Evolutionary conservation across 2,888 invertebrate species (phyloP).

Genomic region (Ganaspis brasiliensis): DNA sequence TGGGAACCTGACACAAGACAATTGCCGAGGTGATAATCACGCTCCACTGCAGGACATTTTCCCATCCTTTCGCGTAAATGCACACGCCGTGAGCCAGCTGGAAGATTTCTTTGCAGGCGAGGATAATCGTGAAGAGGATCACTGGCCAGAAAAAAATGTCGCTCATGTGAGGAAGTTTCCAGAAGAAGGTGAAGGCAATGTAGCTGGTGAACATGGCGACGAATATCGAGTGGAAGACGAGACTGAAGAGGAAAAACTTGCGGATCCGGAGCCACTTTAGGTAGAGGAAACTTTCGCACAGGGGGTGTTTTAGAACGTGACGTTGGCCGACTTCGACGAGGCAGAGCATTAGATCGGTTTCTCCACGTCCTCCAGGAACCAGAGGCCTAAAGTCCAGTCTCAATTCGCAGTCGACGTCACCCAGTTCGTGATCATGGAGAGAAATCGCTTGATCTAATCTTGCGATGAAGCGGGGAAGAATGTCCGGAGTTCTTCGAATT

Average conservation of each 20-base stretch:
- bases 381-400: conserved; percentile 84
- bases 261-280: conserved; percentile 92
- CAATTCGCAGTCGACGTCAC: conserved; percentile 92
- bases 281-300: conserved; percentile 92
- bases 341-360: conserved; percentile 84
- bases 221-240: conserved; percentile 89
- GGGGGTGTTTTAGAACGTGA: conserved; percentile 90
- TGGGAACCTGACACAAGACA: conserved; percentile 68
- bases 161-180: conserved; percentile 71
- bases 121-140: conserved; percentile 84
- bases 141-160: conserved; percentile 82
- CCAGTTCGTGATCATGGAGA: conserved; percentile 91
- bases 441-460: conserved; percentile 90
- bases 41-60: conserved; percentile 91
- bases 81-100: conserved; percentile 88
- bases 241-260: conserved; percentile 90
- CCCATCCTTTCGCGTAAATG: conserved; percentile 90
- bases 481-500: conserved; percentile 91
- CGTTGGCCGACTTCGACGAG: conserved; percentile 88
- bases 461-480: conserved; percentile 86
- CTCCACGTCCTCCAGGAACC: conserved; percentile 77
- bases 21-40: conserved; percentile 83
- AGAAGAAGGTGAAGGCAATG: conserved; percentile 84
- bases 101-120: conserved; percentile 89
- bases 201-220: conserved; percentile 89